phyloP scores from a whole-genome alignment of 2,113 vertebrate genomes.

The Lagenorhynchus albirostris region DNA sequence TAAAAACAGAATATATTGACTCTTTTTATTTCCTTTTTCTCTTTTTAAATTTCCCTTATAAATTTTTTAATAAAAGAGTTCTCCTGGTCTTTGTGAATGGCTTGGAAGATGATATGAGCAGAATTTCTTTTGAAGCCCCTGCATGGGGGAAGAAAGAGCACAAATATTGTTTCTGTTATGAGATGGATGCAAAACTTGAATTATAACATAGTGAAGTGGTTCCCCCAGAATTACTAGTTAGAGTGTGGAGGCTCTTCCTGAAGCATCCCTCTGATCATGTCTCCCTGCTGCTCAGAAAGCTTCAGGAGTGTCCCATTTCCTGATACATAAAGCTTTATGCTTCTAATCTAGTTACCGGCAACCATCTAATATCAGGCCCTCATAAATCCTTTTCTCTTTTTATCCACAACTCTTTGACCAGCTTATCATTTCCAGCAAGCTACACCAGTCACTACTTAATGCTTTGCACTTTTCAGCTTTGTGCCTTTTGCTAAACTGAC shows the following conservation, averaged over 20 bases:
- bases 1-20: not conserved
- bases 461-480: not conserved
- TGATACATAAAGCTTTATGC: not conserved
- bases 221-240: not conserved
- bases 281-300: not conserved
- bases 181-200: not conserved
- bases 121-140: not conserved
- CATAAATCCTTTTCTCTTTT: not conserved
- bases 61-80: not conserved
- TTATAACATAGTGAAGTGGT: not conserved
- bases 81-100: not conserved
- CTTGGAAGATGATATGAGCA: not conserved
- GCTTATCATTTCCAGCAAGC: not conserved
- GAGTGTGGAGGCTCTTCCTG: not conserved
- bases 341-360: not conserved
- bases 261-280: not conserved
- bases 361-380: not conserved
- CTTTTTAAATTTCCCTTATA: not conserved
- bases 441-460: not conserved
- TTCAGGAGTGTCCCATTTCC: not conserved
- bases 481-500: not conserved
- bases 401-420: not conserved
- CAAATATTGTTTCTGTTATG: not conserved
- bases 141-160: not conserved
- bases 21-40: not conserved